Percentiles rank a stretch among this genome's conserved stretches.
Conservation (phyloP, 2,888 invertebrate genomes). For the Euplagia quadripunctaria region DNA sequence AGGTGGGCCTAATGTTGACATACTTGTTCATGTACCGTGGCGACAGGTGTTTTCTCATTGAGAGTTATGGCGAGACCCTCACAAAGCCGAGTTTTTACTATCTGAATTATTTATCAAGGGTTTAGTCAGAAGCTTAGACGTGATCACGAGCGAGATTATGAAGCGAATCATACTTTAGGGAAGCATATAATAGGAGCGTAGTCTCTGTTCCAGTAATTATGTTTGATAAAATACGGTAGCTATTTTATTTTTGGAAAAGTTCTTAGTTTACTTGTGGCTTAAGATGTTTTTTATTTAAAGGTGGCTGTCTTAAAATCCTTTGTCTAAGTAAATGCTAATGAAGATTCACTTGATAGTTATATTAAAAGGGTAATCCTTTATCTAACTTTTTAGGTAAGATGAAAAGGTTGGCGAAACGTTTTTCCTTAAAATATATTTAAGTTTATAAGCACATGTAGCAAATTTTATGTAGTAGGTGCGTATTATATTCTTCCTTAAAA, state of each 20-base stretch:
- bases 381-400: background rate
- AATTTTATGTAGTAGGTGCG: no score
- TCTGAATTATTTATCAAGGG: constrained; percentile 64
- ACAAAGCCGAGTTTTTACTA: constrained; percentile 53
- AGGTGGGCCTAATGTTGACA: constrained; percentile 39
- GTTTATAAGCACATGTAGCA: background rate
- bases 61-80: constrained; percentile 51
- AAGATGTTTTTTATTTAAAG: background rate
- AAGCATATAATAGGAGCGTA: constrained; percentile 24
- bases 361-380: constrained; percentile 5
- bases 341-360: constrained; percentile 4
- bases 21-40: constrained; percentile 37
- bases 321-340: constrained; percentile 8
- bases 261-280: constrained; percentile 3
- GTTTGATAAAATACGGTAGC: background rate
- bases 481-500: background rate
- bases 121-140: constrained; percentile 34
- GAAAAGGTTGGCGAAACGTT: background rate
- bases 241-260: constrained; percentile 1
- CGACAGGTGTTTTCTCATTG: constrained; percentile 59
- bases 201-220: constrained; percentile 14
- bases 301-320: background rate
- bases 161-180: constrained; percentile 37
- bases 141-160: constrained; percentile 46
- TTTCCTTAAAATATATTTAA: background rate